Base-by-base conservation (phyloP, 2,113 vertebrate genomes). In the Lepus timidus region DNA sequence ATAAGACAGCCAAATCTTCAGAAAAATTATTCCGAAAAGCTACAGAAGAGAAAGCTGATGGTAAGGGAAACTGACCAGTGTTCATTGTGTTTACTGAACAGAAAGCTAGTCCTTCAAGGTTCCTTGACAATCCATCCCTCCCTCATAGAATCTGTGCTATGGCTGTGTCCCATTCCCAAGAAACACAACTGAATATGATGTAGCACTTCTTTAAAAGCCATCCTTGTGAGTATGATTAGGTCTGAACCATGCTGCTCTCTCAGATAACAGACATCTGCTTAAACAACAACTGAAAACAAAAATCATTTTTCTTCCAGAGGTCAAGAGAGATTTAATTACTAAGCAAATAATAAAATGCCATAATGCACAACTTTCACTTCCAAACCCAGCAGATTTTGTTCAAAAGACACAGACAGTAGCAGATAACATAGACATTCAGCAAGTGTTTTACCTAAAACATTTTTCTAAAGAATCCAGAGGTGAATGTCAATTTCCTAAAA, bases 261-360 rank as follows among this genome's bases (percentile, higher is more conserved):
- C 44, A 71, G 36, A 39, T 52, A 39, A 78, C 62, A 87, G 80
- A 83, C 70, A 90, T 44, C 29, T 79, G 52, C 49, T 51, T 92
- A 90, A 85, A 88, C 81, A 88, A 95, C 83, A 85, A 79, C 68
- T 12, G 14, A 90, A 97, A 96, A 73, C 68, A 78, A 91, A 58
- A 80, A 95, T 49, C 92, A 25, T 49, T 82, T 95, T 92, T 31
- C 61, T 74, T 95, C 33, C 49, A 91, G 44, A 95, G 80, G 83
- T 95, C 68, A 73, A 92, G 61, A 85, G 36, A 95, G 78, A 67
- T 73, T 55, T 76, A 88, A 83, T 89, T 88, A 92, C 74, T 93
- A 93, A 85, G 71, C 73, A 92, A 95, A 85, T 4, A 62, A 36
- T 36, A 95, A 90, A 96, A 75, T 1, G 4, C 73, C 91, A 73